Conservation (phyloP, 2,888 invertebrate species). For the Oligia latruncula region DNA sequence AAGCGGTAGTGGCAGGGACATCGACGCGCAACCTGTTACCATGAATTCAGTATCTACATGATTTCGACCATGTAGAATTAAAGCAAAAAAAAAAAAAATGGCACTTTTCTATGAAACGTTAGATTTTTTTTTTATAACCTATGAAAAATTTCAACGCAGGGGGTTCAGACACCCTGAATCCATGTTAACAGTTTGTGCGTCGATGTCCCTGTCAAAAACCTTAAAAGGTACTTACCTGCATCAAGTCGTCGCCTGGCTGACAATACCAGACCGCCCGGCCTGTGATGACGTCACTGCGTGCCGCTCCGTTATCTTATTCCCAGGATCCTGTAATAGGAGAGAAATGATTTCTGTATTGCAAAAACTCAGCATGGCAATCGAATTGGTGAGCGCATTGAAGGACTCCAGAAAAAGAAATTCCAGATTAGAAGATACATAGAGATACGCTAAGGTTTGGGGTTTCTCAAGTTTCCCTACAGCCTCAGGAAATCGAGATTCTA, state of each 20-base stretch:
- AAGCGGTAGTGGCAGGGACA: too few relatives aligned
- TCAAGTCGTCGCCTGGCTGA: constrained; percentile 16
- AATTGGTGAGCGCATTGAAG: not conserved
- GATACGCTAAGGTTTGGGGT: too few relatives aligned
- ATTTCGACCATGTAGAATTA: too few relatives aligned
- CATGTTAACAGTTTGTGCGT: too few relatives aligned
- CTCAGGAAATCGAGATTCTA: not conserved
- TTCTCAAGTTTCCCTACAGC: not conserved
- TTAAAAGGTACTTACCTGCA: constrained; percentile 13
- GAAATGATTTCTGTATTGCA: not conserved
- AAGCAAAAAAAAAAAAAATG: too few relatives aligned
- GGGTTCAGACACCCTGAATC: too few relatives aligned
- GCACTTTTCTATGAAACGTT: too few relatives aligned
- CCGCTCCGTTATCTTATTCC: not conserved
- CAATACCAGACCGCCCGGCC: constrained; percentile 10
- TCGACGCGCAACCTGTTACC: too few relatives aligned
- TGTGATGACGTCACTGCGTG: constrained; percentile 35
- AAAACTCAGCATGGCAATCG: not conserved
- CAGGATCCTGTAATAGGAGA: not conserved
- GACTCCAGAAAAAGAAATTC: not conserved
- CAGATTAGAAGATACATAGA: not conserved
- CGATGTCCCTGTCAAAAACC: not conserved
- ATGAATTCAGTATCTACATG: too few relatives aligned
- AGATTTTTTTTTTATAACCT: too few relatives aligned
- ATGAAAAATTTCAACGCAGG: too few relatives aligned